A percentile compares a stretch with the other conserved stretches of the same genome.
phyloP scores from a whole-genome alignment of 2,113 vertebrate genomes.

The Madoqua kirkii region DNA sequence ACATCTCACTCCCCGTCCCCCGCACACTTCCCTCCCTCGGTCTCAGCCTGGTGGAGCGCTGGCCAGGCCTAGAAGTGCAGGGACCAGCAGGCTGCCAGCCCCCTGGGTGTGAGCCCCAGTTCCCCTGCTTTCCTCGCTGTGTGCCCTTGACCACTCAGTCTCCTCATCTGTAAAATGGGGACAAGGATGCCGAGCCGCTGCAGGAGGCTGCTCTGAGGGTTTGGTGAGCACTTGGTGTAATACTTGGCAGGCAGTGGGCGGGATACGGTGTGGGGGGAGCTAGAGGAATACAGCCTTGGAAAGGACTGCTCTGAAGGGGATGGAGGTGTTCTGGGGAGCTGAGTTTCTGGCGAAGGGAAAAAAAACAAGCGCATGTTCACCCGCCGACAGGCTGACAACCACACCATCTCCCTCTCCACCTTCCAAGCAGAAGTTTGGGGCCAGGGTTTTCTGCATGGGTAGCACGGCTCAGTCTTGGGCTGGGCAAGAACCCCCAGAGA shows the following conservation, averaged over 20 bases:
- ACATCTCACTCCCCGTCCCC: fast-evolving
- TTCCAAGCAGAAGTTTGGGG: not conserved
- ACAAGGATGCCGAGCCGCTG: fast-evolving
- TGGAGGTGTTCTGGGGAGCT: not conserved
- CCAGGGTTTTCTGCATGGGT: not conserved
- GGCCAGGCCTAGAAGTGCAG: not conserved
- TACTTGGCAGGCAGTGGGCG: fast-evolving
- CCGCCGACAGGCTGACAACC: fast-evolving
- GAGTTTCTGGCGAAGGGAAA: fast-evolving
- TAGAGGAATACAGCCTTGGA: fast-evolving
- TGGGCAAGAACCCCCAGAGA: not conserved
- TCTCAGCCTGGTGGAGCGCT: not conserved
- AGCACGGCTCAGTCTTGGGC: fast-evolving
- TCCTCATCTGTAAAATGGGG: not conserved
- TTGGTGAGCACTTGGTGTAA: not conserved
- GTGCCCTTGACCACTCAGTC: not conserved
- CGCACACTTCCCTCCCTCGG: not conserved
- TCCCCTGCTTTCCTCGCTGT: not conserved
- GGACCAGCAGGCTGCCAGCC: not conserved
- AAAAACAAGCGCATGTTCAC: fast-evolving
- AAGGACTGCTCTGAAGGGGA: fast-evolving
- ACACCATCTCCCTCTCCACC: not conserved
- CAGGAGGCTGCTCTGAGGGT: not conserved
- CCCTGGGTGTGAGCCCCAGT: not conserved
- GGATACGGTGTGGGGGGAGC: fast-evolving